phyloP scores from a whole-genome alignment of 2,113 vertebrate species.

The Aythya baeri region DNA sequence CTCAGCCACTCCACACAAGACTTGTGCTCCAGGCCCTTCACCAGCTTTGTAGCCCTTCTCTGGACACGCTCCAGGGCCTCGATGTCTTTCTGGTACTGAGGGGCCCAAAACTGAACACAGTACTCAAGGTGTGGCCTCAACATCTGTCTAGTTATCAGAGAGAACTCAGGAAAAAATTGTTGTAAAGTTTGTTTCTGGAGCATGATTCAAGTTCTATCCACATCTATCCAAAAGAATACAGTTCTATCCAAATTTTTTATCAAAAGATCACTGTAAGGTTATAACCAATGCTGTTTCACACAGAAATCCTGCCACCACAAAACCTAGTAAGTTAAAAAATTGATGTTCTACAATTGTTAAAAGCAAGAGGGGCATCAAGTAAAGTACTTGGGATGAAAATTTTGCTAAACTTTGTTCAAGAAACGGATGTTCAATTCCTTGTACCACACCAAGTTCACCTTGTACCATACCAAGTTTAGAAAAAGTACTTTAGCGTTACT shows the following conservation, averaged over 20 bases:
- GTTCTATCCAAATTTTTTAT: neutral
- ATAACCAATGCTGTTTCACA: neutral
- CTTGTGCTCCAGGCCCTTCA: no score
- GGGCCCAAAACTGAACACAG: no score
- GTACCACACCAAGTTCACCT: neutral
- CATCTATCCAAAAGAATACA: neutral
- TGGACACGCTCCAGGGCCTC: no score
- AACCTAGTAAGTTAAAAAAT: neutral
- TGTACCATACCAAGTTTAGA: neutral
- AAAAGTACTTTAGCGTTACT: neutral
- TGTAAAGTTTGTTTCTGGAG: neutral
- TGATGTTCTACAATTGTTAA: neutral
- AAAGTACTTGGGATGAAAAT: neutral
- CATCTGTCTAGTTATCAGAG: neutral
- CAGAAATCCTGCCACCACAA: neutral
- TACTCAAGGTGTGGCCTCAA: no score
- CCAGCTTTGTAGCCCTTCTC: no score
- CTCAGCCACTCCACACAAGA: no score
- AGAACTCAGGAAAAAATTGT: neutral
- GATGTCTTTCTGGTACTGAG: no score
- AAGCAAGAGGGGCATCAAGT: neutral
- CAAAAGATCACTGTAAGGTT: neutral
- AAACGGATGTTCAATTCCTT: neutral
- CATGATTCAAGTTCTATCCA: neutral
- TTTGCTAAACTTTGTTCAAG: neutral